Base-by-base conservation (phyloP, 1,140 invertebrate genomes). In the Drosophila parabipectinata region DNA sequence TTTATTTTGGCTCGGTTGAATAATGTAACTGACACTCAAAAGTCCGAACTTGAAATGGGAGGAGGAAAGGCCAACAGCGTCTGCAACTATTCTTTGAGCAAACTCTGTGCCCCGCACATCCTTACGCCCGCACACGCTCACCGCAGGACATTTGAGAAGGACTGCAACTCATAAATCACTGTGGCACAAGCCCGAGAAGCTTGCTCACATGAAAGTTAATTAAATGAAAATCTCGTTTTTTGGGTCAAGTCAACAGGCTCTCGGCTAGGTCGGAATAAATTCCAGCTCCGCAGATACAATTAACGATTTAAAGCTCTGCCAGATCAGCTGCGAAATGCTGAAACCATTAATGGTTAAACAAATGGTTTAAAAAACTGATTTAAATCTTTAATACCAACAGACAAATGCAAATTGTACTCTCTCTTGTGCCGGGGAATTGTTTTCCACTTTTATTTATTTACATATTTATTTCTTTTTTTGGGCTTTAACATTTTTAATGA, bases 141-240 rank as follows among this genome's bases (percentile, higher is more conserved):
- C 47, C 51, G 32, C 44, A 69, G 67, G 64, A 47, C 30, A 69
- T 69, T 8, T 24, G 67, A 69, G 64, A 69, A 39, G 63, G 26
- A 50, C 32, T 69, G 63, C 63, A 50, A 57, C 51, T 50, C 63
- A 69, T 69, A 69, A 69, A 69, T 69, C 67, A 69, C 51, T 48
- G 67, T n/a, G 15, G 63, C 12, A 44, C 47, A 41, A 56, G 71
- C 71, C 50, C 34, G 45, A 24, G 60, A 60, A 47, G 26, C 51
- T 48, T 62, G 39, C 30, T 8, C 34, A 32, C 51, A 71, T 59
- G 55, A 72, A 72, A 72, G 62, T 81, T 73, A 84, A 85, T 84
- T 85, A 80, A 84, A 80, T 64, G 51, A 58, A 67, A 77, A 80
- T 58, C 73, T 55, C 48, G 34, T 50, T 76, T 39, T 44, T 32